Evolutionary conservation across 1,140 invertebrate species (phyloP), one percentile per base, ranked within the genome.

Genomic region (Conopomorpha cramerella): DNA sequence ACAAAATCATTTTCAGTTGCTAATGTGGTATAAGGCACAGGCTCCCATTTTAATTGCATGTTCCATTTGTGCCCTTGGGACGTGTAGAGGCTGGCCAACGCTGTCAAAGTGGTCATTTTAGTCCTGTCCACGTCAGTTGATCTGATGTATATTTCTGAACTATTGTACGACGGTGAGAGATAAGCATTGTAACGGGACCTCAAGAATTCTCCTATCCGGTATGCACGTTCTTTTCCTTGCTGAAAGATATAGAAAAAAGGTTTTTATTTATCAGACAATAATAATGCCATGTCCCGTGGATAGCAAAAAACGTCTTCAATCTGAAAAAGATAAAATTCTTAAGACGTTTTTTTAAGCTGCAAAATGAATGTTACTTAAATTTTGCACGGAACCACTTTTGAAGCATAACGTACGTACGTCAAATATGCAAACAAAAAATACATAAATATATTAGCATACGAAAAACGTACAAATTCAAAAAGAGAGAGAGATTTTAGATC

Each of bases 1-100:
- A 54, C 51, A 34, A 34, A 42, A 13, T 54, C 51, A 33, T 54
- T 50, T 36, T 42, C 39, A 7, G 30, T 29, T n/a, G 42, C 43
- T 7, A 48, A 17, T 11, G 47, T 54, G 11, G 51, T 50, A 30
- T 54, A 54, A 0, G 51, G 51, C 1, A 42, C 35, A 0, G 48
- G 51, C 0, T 17, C 38, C 51, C 51, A 54, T 30, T 41, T 18
- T 3, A 54, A 17, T 2, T 38, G 7, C 0, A 27, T 7, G 18
- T 37, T 47, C 46, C 45, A 54, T 11, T 15, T 36, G 13, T 36
- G 30, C 0, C 8, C 17, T 4, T 1, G 8, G 2, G 41, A 15
- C 0, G 41, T 38, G 39, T 48, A 54, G 19, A 54, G 23, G 0
- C 47, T 45, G 3, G 51, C 40, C 34, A 54, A 23, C 0, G 47